Base-by-base conservation (phyloP, 2,113 vertebrate species). In the Steatornis caripensis region DNA sequence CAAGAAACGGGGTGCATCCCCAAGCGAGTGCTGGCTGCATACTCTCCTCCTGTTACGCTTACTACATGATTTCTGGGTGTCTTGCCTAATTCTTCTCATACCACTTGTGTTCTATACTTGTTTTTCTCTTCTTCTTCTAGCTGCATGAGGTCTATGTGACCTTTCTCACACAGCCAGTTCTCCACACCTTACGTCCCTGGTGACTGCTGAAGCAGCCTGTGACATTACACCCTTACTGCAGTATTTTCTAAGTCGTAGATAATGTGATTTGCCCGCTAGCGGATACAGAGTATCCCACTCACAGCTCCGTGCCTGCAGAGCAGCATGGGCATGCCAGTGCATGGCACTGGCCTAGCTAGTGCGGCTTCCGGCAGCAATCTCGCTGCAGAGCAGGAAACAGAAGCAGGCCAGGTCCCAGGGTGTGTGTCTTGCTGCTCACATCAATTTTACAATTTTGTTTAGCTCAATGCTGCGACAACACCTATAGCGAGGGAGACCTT, bases 121-220 rank as follows among this genome's bases (percentile, higher is more conserved):
- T n/a, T n/a, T n/a, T n/a, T n/a, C n/a, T n/a, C n/a, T n/a, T n/a
- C n/a, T n/a, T n/a, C n/a, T n/a, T n/a, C n/a, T n/a, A n/a, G n/a
- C n/a, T n/a, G n/a, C n/a, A n/a, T n/a, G n/a, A n/a, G n/a, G n/a
- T n/a, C n/a, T n/a, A n/a, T n/a, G n/a, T n/a, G n/a, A n/a, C n/a
- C n/a, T n/a, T n/a, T n/a, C n/a, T n/a, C n/a, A n/a, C n/a, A n/a
- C n/a, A n/a, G n/a, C n/a, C n/a, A n/a, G n/a, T n/a, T n/a, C n/a
- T n/a, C 57, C 34, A 2, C 2, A 7, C 0, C 1, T 9, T 36
- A 3, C 1, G 6, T 12, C 34, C 48, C 41, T 16, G 41, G 26
- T 0, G 0, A 9, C 46, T 20, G 43, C 51, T 22, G 80, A 32
- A 29, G 54, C 14, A 14, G 36, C 41, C 22, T 0, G 2, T 21